Evolutionary conservation across 2,888 invertebrate species (phyloP).

Genomic region (Oeneis ivallda): DNA sequence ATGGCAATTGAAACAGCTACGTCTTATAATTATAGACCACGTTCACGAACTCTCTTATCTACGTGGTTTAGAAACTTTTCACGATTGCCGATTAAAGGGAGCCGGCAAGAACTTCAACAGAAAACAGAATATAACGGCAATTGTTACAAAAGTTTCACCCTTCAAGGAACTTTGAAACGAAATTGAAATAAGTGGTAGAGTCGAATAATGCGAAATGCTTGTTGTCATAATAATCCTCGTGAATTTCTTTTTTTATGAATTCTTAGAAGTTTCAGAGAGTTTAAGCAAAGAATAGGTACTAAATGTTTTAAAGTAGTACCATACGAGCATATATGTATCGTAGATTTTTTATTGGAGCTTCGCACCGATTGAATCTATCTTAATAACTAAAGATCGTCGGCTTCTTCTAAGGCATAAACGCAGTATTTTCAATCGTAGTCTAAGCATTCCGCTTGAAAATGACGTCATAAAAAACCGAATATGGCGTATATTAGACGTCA

Average conservation of each 20-base stretch:
- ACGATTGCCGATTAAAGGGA: slow-evolving; percentile 53
- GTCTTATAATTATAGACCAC: slow-evolving; percentile 31
- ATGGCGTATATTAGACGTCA: too few species aligned
- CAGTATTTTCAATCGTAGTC: too few species aligned
- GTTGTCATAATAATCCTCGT: slow-evolving; percentile 3
- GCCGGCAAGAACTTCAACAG: slow-evolving; percentile 46
- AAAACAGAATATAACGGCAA: slow-evolving; percentile 39
- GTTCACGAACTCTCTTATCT: slow-evolving; percentile 32
- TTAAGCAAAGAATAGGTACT: too few species aligned
- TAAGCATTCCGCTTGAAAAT: too few species aligned
- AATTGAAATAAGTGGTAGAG: slow-evolving; percentile 38
- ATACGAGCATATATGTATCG: too few species aligned
- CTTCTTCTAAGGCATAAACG: too few species aligned
- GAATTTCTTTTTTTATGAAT: neutral
- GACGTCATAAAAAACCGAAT: too few species aligned
- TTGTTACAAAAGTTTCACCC: slow-evolving; percentile 47
- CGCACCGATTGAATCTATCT: too few species aligned
- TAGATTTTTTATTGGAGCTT: too few species aligned
- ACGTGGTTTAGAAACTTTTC: slow-evolving; percentile 50
- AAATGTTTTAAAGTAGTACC: too few species aligned
- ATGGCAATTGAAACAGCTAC: slow-evolving; percentile 25
- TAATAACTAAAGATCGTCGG: too few species aligned
- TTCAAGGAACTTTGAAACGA: slow-evolving; percentile 35
- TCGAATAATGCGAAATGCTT: slow-evolving; percentile 9
- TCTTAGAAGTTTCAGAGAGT: neutral